Base-by-base conservation (phyloP, 2,797 vertebrate genomes). In the Silurus lanzhouensis region DNA sequence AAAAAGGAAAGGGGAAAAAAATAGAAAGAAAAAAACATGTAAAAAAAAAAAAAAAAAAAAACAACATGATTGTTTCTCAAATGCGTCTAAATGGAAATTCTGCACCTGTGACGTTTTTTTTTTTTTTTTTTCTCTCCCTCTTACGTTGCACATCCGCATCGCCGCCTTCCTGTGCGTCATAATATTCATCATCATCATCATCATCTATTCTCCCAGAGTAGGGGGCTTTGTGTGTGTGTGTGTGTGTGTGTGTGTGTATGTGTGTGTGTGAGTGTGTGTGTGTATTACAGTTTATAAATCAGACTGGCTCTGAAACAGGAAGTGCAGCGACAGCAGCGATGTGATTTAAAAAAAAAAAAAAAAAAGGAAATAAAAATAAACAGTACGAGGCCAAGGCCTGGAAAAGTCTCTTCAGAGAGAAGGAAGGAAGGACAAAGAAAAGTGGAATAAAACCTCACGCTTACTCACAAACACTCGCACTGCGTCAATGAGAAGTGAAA, bases 321-420 rank as follows among this genome's bases (percentile, higher is more conserved):
- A 92, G 91, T 93, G 93, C 93, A 94, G 93, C 90, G 91, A 90
- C 91, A 91, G 93, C 93, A 94, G 93, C 90, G 91, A 90, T 90
- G 91, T 92, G 93, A 93, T 93, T 92, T 92, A 38, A 91, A 93
- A 93, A 15, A 46, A 22, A 77, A 76, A 6, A 93, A n/a, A 46
- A 22, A 77, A 76, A 6, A 19, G 5, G 5, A 19, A 6, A 58
- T 19, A 76, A 27, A 20, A 6, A 75, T 10, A 64, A 9, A 17
- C 93, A 94, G 93, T 90, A 91, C 87, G 87, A 91, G 88, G 89
- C 88, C 92, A 91, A 83, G 92, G 91, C 91, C 88, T 89, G 91
- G 91, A 94, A 92, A 93, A 48, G 72, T 77, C 55, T 77, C 75
- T 58, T 83, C 27, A 71, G 74, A 83, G 63, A 87, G 82, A 80